phyloP scores from a whole-genome alignment of 2,888 invertebrate species.

The Acleris literana region DNA sequence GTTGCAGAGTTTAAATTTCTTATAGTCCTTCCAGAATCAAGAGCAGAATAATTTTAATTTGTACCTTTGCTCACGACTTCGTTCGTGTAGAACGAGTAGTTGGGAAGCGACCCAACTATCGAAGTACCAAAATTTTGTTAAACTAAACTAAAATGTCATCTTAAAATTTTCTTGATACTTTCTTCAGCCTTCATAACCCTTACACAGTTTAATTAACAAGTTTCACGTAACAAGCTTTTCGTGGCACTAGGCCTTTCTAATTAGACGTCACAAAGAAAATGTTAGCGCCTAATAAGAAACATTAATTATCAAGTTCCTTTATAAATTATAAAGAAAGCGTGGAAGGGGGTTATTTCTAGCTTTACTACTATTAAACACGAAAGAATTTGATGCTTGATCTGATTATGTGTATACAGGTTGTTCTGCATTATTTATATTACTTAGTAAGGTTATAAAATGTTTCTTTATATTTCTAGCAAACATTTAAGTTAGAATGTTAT shows the following conservation, averaged over 20 bases:
- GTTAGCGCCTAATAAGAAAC: conserved; percentile 21
- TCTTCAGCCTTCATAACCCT: background rate
- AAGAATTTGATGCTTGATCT: conserved; percentile 5
- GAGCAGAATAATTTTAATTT: too few relatives aligned
- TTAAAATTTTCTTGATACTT: too few relatives aligned
- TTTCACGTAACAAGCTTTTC: background rate
- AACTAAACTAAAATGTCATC: too few relatives aligned
- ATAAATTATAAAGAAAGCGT: conserved; percentile 20
- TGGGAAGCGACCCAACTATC: too few relatives aligned
- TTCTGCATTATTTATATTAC: background rate
- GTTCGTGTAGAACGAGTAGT: too few relatives aligned
- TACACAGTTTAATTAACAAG: background rate
- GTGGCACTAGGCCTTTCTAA: conserved; percentile 9
- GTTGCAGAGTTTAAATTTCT: too few relatives aligned
- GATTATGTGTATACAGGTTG: background rate
- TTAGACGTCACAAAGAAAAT: conserved; percentile 11
- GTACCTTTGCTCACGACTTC: too few relatives aligned
- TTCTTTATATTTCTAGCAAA: too few relatives aligned
- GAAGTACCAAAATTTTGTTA: too few relatives aligned
- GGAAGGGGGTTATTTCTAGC: conserved; percentile 11
- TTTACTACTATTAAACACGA: conserved; percentile 18
- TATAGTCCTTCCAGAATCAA: too few relatives aligned
- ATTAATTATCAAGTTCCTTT: conserved; percentile 12
- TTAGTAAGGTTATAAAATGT: background rate
- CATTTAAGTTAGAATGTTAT: too few relatives aligned